Conservation (phyloP, 2,797 vertebrate species). For the Sebastes hubbsi region DNA sequence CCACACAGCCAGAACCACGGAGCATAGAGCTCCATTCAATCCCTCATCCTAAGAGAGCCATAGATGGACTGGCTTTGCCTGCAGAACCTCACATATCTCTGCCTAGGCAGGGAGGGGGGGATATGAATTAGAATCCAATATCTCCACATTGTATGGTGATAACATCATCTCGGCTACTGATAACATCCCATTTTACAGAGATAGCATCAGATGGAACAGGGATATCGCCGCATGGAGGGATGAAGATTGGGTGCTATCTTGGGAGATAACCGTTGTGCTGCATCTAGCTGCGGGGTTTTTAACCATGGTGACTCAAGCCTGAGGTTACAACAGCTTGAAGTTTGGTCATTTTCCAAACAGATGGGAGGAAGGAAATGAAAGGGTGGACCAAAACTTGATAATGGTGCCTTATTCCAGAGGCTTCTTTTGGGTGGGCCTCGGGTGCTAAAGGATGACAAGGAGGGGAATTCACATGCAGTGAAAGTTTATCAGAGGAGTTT, state of each 20-base stretch:
- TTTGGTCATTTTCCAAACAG: slow-evolving; percentile 59
- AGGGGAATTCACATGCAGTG: slow-evolving; percentile 27
- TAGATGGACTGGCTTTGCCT: slow-evolving; percentile 68
- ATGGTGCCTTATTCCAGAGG: slow-evolving; percentile 15
- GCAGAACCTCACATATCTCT: slow-evolving; percentile 57
- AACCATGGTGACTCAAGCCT: slow-evolving; percentile 22
- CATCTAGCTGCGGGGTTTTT: slow-evolving; percentile 39
- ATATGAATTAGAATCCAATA: slow-evolving; percentile 73
- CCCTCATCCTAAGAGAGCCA: slow-evolving; percentile 60
- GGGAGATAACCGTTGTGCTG: slow-evolving; percentile 40
- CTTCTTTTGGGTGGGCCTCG: slow-evolving; percentile 11
- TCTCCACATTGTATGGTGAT: slow-evolving; percentile 63
- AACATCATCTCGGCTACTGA: slow-evolving; percentile 70
- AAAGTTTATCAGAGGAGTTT: slow-evolving; percentile 58
- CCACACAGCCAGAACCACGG: slow-evolving; percentile 27
- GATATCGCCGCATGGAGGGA: slow-evolving; percentile 54
- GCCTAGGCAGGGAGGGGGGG: slow-evolving; percentile 9
- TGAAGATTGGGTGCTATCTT: slow-evolving; percentile 55
- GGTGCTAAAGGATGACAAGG: slow-evolving; percentile 36
- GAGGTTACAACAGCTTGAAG: slow-evolving; percentile 36
- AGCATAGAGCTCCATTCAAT: slow-evolving; percentile 55
- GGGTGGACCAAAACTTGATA: slow-evolving; percentile 43
- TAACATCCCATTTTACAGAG: slow-evolving; percentile 72
- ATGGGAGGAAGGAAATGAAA: slow-evolving; percentile 44
- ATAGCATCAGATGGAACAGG: slow-evolving; percentile 73